Percentiles rank a stretch among this genome's conserved stretches.
phyloP scores from a whole-genome alignment of 2,113 vertebrate genomes.

The Notechis scutatus region DNA sequence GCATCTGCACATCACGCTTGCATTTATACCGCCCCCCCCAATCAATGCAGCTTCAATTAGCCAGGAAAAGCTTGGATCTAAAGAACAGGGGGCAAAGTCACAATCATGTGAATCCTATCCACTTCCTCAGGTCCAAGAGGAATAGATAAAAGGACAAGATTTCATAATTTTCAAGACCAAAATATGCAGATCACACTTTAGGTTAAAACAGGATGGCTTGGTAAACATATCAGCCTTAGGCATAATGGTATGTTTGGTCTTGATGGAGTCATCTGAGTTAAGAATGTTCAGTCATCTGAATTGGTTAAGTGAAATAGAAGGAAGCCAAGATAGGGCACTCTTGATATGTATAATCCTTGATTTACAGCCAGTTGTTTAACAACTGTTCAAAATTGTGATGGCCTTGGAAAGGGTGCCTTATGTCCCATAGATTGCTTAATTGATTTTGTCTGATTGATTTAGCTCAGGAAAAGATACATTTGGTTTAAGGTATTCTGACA shows the following conservation, averaged over 20 bases:
- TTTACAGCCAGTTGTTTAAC: not conserved
- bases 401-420: not conserved
- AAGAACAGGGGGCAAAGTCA: not conserved
- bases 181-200: not conserved
- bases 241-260: not conserved
- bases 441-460: not conserved
- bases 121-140: not conserved
- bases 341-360: not conserved
- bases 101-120: not conserved
- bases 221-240: not conserved
- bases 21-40: fast-evolving
- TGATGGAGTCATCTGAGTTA: not conserved
- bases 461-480: not conserved
- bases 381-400: not conserved
- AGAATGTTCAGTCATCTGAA: not conserved
- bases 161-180: not conserved
- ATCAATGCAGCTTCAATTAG: not conserved
- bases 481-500: not conserved
- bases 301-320: not conserved
- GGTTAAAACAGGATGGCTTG: not conserved
- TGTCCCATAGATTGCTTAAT: not conserved
- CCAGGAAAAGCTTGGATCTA: not conserved
- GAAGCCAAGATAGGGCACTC: not conserved
- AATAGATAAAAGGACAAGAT: not conserved
- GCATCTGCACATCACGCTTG: not conserved